These are phyloP conservation scores for Eolophus roseicapilla DNA, from an alignment of 2,113 vertebrate genomes.

Conservation along the genomic window DNA sequence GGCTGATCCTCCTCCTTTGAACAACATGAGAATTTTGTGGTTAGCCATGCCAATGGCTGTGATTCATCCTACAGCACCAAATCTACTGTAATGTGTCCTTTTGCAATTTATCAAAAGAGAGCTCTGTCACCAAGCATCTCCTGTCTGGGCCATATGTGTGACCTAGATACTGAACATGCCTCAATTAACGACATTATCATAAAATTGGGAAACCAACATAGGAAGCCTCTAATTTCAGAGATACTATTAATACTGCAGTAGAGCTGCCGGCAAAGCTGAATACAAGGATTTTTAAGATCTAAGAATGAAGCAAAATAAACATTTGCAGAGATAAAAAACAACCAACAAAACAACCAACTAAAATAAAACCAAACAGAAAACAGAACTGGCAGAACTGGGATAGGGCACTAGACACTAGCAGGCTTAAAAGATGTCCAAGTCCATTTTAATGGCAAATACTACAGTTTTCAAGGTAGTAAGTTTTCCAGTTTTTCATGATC, in stretches of 20 bases:
- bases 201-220: neutral
- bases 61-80: neutral
- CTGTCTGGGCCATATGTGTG: neutral
- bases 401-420: neutral
- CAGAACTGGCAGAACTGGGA: neutral
- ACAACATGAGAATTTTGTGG: neutral
- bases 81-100: neutral
- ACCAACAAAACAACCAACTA: neutral
- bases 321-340: neutral
- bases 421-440: neutral
- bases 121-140: neutral
- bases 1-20: neutral
- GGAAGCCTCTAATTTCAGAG: neutral
- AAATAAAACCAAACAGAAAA: neutral
- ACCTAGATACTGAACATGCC: neutral
- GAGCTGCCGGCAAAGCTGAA: neutral
- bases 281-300: neutral
- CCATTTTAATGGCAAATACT: neutral
- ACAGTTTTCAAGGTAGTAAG: neutral
- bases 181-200: neutral
- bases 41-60: neutral
- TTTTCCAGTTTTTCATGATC: neutral
- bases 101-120: neutral
- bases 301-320: slow-evolving; percentile 1
- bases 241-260: neutral